Percentiles rank a stretch among this genome's conserved stretches.
Evolutionary conservation across 1,140 invertebrate species (phyloP).

Genomic region (Drosophila eugracilis): DNA sequence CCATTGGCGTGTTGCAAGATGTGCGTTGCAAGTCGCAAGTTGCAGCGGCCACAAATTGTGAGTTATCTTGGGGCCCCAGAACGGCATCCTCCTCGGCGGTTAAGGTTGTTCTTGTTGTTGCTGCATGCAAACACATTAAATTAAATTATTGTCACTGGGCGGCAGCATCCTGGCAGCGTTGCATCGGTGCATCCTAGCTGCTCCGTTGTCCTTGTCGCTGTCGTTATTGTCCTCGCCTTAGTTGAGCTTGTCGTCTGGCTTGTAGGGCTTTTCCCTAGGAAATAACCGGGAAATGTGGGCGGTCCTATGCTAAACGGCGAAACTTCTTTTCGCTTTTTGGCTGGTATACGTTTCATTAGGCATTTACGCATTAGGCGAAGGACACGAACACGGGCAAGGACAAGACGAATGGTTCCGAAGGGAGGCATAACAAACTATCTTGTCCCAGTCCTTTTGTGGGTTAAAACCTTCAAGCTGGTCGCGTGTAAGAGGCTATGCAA

Average conservation of each 20-base stretch:
- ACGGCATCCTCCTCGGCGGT: conserved; percentile 23
- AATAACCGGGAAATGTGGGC: conserved; percentile 35
- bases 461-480: background rate
- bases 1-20: conserved; percentile 16
- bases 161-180: conserved; percentile 41
- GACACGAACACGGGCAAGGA: conserved; percentile 3
- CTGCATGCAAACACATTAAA: conserved; percentile 83
- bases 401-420: conserved; percentile 27
- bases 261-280: conserved; percentile 9
- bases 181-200: conserved; percentile 1
- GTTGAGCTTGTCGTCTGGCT: conserved; percentile 58
- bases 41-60: conserved; percentile 75
- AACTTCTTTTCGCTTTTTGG: conserved; percentile 46
- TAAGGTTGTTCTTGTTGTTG: conserved; percentile 22
- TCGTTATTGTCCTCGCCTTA: conserved; percentile 61
- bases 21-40: conserved; percentile 49
- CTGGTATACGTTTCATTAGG: conserved; percentile 74
- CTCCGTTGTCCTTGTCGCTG: conserved; percentile 33
- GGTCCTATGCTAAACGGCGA: conserved; percentile 44
- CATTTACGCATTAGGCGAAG: conserved; percentile 44
- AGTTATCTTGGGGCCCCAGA: conserved; percentile 72
- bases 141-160: conserved; percentile 78
- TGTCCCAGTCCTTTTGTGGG: background rate
- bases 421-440: conserved; percentile 16
- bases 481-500: background rate